Conservation (phyloP, 2,888 invertebrate species). For the Dryocosmus kuriphilus region DNA sequence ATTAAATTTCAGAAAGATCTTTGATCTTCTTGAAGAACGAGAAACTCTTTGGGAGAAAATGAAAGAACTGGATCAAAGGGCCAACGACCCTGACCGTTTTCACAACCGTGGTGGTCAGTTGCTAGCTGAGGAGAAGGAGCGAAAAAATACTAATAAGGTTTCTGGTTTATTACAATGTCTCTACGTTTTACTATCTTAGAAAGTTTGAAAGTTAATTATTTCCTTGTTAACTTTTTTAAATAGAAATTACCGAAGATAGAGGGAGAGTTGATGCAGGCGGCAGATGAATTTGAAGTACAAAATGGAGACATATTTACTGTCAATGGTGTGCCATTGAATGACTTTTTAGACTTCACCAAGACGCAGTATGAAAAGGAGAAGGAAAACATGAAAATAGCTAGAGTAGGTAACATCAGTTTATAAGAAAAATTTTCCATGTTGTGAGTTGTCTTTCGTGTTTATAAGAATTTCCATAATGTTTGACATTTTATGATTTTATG, state of each 20-base stretch:
- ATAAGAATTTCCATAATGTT: neutral
- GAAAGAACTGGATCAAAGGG: conserved; percentile 86
- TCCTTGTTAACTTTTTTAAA: conserved; percentile 37
- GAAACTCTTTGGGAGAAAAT: conserved; percentile 87
- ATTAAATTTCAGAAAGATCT: conserved; percentile 80
- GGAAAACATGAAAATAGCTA: conserved; percentile 71
- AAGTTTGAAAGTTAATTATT: conserved; percentile 15
- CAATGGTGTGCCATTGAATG: conserved; percentile 82
- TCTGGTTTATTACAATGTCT: conserved; percentile 15
- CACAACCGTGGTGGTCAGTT: conserved; percentile 93
- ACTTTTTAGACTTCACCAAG: conserved; percentile 82
- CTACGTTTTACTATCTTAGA: neutral
- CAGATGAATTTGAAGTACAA: conserved; percentile 77
- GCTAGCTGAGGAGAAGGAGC: conserved; percentile 90
- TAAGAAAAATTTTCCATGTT: neutral
- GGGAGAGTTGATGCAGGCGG: conserved; percentile 78
- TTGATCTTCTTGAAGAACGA: conserved; percentile 83
- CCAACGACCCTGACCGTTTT: conserved; percentile 89
- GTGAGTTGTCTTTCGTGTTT: neutral
- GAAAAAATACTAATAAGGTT: conserved; percentile 85
- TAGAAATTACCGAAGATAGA: conserved; percentile 86
- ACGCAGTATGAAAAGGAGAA: conserved; percentile 81
- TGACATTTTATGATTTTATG: conserved; percentile 21
- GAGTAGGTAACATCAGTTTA: conserved; percentile 58
- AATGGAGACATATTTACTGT: conserved; percentile 81